These are phyloP conservation scores for Henricia sp. DNA, from an alignment of 53 echinoderm and acorn worm species.

Conservation along the genomic window DNA sequence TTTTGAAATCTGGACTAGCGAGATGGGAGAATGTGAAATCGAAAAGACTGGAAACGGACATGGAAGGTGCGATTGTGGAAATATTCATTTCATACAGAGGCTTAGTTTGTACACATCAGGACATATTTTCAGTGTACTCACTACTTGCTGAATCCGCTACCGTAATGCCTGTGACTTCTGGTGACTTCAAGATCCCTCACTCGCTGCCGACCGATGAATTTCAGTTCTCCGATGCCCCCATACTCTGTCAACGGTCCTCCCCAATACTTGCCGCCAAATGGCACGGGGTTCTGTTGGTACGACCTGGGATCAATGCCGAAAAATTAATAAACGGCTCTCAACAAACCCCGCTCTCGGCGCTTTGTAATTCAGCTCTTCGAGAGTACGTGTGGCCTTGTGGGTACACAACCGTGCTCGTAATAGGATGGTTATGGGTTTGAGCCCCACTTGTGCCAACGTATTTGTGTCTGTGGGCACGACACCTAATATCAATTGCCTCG, in stretches of 20 bases:
- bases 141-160: slow-evolving; percentile 83
- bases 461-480: too few species aligned
- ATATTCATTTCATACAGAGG: too few species aligned
- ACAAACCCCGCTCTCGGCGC: too few species aligned
- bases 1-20: not conserved
- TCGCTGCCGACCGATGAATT: slow-evolving; percentile 68
- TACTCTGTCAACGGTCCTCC: slow-evolving; percentile 87
- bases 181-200: slow-evolving; percentile 81
- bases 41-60: not conserved
- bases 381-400: too few species aligned
- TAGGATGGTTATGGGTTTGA: too few species aligned
- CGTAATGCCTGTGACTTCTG: slow-evolving; percentile 87
- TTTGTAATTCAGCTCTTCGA: too few species aligned
- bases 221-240: slow-evolving; percentile 80
- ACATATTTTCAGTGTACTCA: slow-evolving; percentile 64
- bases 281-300: slow-evolving; percentile 49
- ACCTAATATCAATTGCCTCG: too few species aligned
- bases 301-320: slow-evolving; percentile 77
- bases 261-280: slow-evolving; percentile 79
- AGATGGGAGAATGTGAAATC: too few species aligned
- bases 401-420: too few species aligned
- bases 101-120: too few species aligned
- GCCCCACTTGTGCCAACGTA: too few species aligned
- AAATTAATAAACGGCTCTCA: not conserved
- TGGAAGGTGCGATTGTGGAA: not conserved